A percentile compares a stretch with the other conserved stretches of the same genome.
These are phyloP conservation scores for Gorsachius goisagi DNA, from an alignment of 2,113 vertebrate genomes.

Conservation along the genomic window DNA sequence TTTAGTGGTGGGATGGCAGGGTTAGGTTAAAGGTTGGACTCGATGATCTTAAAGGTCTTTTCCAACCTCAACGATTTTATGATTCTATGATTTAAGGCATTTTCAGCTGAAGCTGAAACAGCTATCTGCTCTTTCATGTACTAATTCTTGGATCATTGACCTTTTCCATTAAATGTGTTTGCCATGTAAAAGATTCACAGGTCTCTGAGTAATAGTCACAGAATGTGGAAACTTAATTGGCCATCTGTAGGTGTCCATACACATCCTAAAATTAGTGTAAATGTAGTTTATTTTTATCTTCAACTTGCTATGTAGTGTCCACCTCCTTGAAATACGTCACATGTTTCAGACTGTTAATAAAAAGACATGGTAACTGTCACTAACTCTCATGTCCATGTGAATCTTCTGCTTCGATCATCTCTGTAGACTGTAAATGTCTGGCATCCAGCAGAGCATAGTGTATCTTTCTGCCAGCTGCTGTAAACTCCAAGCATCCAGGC, in stretches of 20 bases:
- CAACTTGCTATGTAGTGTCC: background rate
- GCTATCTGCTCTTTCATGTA: background rate
- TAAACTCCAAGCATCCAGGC: background rate
- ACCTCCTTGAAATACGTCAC: background rate
- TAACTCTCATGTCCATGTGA: background rate
- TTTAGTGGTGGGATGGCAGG: too few species aligned
- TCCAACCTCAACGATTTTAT: too few species aligned
- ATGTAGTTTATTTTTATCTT: background rate
- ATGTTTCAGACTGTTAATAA: background rate
- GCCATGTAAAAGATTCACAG: background rate
- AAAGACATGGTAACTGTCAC: background rate
- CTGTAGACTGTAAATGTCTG: background rate
- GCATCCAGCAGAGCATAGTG: background rate
- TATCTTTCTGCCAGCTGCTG: background rate
- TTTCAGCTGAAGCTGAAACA: background rate
- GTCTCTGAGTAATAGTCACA: background rate
- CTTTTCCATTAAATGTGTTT: background rate
- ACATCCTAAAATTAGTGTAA: background rate
- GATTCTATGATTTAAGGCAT: background rate
- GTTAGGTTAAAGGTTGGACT: too few species aligned
- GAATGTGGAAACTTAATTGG: background rate
- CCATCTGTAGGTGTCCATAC: background rate
- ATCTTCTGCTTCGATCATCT: background rate
- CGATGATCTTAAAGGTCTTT: too few species aligned
- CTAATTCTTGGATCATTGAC: background rate